Base-by-base conservation (phyloP, 37 sponge, comb jelly and placozoan species). In the Aphrocallistes beatrix region DNA sequence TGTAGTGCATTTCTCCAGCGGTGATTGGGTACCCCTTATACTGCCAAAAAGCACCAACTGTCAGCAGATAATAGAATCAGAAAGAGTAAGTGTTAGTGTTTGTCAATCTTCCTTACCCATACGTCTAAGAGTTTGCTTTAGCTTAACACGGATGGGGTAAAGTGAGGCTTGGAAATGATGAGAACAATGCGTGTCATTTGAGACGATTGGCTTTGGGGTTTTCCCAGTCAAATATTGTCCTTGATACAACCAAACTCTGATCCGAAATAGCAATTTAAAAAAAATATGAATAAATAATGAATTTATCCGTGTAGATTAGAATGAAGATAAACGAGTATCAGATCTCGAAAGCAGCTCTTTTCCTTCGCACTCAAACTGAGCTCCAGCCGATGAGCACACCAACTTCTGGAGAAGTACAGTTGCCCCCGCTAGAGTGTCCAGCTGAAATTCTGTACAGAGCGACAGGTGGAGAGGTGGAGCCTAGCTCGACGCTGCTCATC, bases 131-230 rank as follows among this genome's bases (percentile, higher is more conserved):
- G n/a, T n/a, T n/a, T n/a, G n/a, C n/a, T n/a, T n/a, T n/a, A n/a
- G n/a, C n/a, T n/a, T n/a, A n/a, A n/a, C n/a, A n/a, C n/a, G n/a
- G n/a, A n/a, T n/a, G n/a, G n/a, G n/a, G 8, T 60, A 6, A 60
- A 32, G 25, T 19, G 75, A 19, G 75, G 75, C 45, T 60, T 60
- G 75, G 75, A 60, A 60, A 60, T 60, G 75, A 60, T 60, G 75
- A 60, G 75, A 60, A 32, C n/a, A 60, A 60, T 60, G 75, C 75
- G 75, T 60, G 75, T 60, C 75, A 60, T 60, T 60, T 60, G 75
- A 60, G 75, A 13, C 75, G 10, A 30, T 60, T 60, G 10, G 21
- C 3, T 19, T 13, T 60, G 75, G n/a, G 75, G 75, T 60, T 60
- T 60, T 60, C 75, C n/a, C 75, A 60, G n/a, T n/a, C 75, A 28